phyloP scores from a whole-genome alignment of 2,888 invertebrate species.

The Diplazon laetatorius region DNA sequence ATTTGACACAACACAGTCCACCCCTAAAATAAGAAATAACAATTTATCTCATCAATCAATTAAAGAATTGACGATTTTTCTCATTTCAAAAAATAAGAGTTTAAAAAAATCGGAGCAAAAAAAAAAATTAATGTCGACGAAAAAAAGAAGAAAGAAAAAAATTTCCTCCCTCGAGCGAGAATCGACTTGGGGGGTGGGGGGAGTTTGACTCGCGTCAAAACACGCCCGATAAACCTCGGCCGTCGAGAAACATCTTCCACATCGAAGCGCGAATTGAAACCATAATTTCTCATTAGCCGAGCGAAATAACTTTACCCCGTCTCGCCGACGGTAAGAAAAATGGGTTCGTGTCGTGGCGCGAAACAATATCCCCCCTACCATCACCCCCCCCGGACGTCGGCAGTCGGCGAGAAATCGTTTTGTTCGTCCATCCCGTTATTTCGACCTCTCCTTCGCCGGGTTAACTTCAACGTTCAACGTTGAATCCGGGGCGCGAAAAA shows the following conservation, averaged over 20 bases:
- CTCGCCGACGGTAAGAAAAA: conserved; percentile 45
- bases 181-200: conserved; percentile 39
- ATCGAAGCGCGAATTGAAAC: conserved; percentile 25
- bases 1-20: no score
- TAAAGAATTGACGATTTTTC: no score
- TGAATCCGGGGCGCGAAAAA: no score
- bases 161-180: not conserved
- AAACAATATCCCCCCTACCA: conserved; percentile 14
- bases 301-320: conserved; percentile 24
- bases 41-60: no score
- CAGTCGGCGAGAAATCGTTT: conserved; percentile 9
- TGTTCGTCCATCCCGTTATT: not conserved
- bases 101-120: no score
- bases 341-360: conserved; percentile 8
- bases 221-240: conserved; percentile 23
- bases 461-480: not conserved
- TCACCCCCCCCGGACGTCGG: no score
- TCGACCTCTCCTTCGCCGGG: not conserved
- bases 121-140: no score
- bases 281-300: conserved; percentile 50
- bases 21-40: no score
- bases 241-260: conserved; percentile 19
- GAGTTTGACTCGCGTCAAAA: no score
- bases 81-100: no score
- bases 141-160: no score